Conservation (phyloP, 2,888 invertebrate species). For the Cheilosia scutellata region DNA sequence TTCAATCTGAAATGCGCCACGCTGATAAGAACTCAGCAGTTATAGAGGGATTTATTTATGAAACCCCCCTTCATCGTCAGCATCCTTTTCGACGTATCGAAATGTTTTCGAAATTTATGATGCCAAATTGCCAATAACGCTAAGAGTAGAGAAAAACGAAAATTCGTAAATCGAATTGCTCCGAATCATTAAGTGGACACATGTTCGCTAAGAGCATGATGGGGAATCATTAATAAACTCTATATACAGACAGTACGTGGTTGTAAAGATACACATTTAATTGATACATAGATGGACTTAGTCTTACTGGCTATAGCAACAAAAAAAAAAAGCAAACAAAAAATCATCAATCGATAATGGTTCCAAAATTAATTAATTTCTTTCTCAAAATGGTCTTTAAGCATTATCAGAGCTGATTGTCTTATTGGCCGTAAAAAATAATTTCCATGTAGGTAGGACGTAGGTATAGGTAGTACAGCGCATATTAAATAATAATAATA, state of each 20-base stretch:
- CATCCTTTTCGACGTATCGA: slow-evolving; percentile 8
- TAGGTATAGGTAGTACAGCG: background rate
- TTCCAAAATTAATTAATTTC: background rate
- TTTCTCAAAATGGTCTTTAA: background rate
- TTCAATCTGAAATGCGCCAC: slow-evolving; percentile 1
- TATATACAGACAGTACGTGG: slow-evolving; percentile 3
- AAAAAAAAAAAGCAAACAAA: background rate
- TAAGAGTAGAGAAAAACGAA: slow-evolving; percentile 9
- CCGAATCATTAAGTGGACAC: slow-evolving; percentile 38
- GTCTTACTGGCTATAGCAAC: background rate
- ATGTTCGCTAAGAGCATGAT: slow-evolving; percentile 26
- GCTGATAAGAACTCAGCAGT: slow-evolving; percentile 13
- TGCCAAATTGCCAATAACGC: slow-evolving; percentile 21
- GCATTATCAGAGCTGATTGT: background rate
- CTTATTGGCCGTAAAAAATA: background rate
- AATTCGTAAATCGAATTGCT: slow-evolving; percentile 24
- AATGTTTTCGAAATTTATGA: slow-evolving; percentile 50
- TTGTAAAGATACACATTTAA: slow-evolving; percentile 24
- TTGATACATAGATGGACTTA: slow-evolving; percentile 4
- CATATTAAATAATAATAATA: slow-evolving; percentile 2
- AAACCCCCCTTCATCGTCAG: background rate
- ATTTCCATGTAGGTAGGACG: background rate
- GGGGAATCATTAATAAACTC: slow-evolving; percentile 23
- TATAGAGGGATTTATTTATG: slow-evolving; percentile 12
- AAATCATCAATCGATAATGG: slow-evolving; percentile 24